A percentile compares a stretch with the other conserved stretches of the same genome.
Evolutionary conservation across 2,888 invertebrate species (phyloP).

Genomic region (Capitulum mitella): DNA sequence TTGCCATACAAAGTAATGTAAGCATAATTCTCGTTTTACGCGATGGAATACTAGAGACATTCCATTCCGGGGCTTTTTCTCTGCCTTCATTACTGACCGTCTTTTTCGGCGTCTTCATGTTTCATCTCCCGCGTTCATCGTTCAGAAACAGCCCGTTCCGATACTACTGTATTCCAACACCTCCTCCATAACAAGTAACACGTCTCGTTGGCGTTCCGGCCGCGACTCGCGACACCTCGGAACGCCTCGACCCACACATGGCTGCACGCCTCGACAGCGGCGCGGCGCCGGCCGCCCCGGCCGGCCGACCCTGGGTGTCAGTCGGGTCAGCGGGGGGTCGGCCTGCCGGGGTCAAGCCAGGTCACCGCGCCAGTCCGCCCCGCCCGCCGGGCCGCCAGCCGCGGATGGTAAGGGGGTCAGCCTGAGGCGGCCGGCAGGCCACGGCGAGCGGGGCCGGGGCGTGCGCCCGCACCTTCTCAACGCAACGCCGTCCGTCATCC

Average conservation of each 20-base stretch:
- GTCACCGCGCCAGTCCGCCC: background rate
- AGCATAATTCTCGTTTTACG: too few relatives aligned
- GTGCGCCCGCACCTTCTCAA: background rate
- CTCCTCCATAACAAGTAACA: constrained; percentile 15
- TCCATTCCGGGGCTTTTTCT: too few relatives aligned
- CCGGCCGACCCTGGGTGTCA: background rate
- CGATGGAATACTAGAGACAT: too few relatives aligned
- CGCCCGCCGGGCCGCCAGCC: background rate
- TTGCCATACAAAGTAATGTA: too few relatives aligned
- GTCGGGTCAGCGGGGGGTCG: background rate
- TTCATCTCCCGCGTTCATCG: too few relatives aligned
- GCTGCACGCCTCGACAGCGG: background rate
- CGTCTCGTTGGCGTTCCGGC: background rate
- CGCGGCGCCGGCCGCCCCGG: background rate
- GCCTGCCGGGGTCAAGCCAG: background rate
- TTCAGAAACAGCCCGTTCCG: background rate
- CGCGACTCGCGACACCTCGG: background rate
- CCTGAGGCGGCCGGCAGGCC: background rate
- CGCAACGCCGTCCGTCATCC: background rate
- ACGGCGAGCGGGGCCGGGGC: background rate
- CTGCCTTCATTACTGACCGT: too few relatives aligned
- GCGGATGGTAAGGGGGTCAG: background rate
- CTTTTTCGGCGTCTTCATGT: too few relatives aligned
- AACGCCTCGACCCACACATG: background rate
- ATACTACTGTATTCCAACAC: background rate